These are phyloP conservation scores for Pheosia tremula DNA, from an alignment of 2,888 invertebrate species.

Conservation along the genomic window DNA sequence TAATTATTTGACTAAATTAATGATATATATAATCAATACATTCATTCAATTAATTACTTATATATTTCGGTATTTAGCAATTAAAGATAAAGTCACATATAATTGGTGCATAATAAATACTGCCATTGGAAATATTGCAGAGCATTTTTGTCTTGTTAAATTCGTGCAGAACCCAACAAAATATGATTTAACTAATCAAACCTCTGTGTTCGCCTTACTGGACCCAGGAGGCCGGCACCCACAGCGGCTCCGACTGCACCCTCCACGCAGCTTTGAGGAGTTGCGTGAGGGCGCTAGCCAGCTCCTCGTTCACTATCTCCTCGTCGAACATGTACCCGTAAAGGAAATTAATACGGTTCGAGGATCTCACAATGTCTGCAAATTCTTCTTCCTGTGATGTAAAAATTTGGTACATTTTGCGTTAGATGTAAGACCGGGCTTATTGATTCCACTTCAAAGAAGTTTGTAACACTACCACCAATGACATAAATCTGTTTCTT, in stretches of 20 bases:
- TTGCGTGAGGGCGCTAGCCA: slow-evolving; percentile 93
- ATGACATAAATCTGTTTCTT: too few relatives aligned
- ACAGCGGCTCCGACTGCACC: slow-evolving; percentile 96
- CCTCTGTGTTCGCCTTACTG: slow-evolving; percentile 81
- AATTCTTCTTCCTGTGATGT: slow-evolving; percentile 94
- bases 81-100: slow-evolving; percentile 12
- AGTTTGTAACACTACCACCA: too few relatives aligned
- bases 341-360: slow-evolving; percentile 94
- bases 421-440: too few relatives aligned
- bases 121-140: slow-evolving; percentile 13
- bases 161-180: background rate
- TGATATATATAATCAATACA: background rate
- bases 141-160: background rate
- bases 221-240: slow-evolving; percentile 98
- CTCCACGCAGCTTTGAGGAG: slow-evolving; percentile 92
- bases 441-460: too few relatives aligned
- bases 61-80: background rate
- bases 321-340: slow-evolving; percentile 98
- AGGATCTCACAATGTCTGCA: slow-evolving; percentile 92
- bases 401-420: slow-evolving; percentile 7
- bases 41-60: too few relatives aligned
- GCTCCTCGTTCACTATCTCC: slow-evolving; percentile 95
- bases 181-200: slow-evolving; percentile 3
- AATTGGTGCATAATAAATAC: slow-evolving; percentile 18
- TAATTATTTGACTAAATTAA: background rate